These are phyloP conservation scores for Actinemys pallida DNA, from an alignment of 2,113 vertebrate species.

Conservation along the genomic window DNA sequence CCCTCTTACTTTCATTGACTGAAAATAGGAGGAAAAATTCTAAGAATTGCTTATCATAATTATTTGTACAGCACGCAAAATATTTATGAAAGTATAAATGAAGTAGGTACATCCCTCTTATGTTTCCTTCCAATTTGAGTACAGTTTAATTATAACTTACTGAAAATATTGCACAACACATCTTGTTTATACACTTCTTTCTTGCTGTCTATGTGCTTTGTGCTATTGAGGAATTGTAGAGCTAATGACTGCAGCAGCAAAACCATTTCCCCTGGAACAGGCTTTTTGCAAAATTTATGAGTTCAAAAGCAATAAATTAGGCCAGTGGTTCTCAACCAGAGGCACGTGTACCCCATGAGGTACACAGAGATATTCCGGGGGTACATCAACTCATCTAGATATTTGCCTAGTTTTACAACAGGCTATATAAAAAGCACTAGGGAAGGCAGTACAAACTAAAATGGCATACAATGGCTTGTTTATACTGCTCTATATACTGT, in stretches of 20 bases:
- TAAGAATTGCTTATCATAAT: background rate
- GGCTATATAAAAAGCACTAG: too few species aligned
- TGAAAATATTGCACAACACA: background rate
- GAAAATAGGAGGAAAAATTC: background rate
- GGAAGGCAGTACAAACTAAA: too few species aligned
- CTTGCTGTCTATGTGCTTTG: background rate
- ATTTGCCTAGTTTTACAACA: too few species aligned
- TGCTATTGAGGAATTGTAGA: background rate
- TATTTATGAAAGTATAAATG: background rate
- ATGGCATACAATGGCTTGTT: too few species aligned
- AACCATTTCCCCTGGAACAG: background rate
- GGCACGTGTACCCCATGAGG: too few species aligned
- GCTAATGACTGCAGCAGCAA: background rate
- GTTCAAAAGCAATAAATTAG: background rate
- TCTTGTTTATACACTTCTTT: background rate
- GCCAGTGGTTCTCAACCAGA: too few species aligned
- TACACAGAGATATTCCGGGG: too few species aligned
- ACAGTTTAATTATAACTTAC: background rate
- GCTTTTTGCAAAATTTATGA: background rate
- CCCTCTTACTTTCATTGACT: background rate
- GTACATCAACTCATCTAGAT: too few species aligned
- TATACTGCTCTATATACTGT: too few species aligned
- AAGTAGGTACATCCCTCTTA: background rate
- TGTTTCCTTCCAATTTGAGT: background rate
- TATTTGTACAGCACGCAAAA: background rate